phyloP scores from a whole-genome alignment of 2,797 vertebrate genomes.

The Phoeniculus purpureus region DNA sequence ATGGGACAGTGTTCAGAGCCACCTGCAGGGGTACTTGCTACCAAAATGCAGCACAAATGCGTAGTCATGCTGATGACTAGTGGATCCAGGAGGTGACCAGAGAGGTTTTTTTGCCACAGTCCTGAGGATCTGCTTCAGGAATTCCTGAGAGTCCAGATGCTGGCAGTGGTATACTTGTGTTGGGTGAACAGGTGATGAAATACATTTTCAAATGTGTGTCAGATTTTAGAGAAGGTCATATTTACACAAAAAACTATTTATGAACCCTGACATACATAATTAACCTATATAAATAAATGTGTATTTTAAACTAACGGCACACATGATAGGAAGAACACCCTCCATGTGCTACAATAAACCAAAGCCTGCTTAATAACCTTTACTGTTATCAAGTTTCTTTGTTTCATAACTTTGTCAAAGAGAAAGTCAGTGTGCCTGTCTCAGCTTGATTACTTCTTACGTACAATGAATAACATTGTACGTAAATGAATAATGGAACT shows the following conservation, averaged over 20 bases:
- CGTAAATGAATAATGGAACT: not conserved
- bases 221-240: not conserved
- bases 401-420: not conserved
- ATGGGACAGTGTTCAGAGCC: not conserved
- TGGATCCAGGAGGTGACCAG: fast-evolving
- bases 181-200: fast-evolving
- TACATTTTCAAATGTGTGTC: not conserved
- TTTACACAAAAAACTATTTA: not conserved
- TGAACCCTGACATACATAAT: not conserved
- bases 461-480: not conserved
- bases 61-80: not conserved
- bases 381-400: too few relatives aligned
- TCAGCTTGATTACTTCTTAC: not conserved
- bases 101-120: not conserved
- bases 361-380: too few relatives aligned
- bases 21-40: fast-evolving
- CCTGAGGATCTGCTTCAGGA: not conserved
- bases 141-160: not conserved
- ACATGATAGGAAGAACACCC: too few relatives aligned
- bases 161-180: fast-evolving
- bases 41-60: not conserved
- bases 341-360: too few relatives aligned
- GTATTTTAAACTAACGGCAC: too few relatives aligned
- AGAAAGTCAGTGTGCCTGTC: not conserved
- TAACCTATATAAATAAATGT: too few relatives aligned